Conservation (phyloP, 2,797 vertebrate genomes). For the Hydrophis major region DNA sequence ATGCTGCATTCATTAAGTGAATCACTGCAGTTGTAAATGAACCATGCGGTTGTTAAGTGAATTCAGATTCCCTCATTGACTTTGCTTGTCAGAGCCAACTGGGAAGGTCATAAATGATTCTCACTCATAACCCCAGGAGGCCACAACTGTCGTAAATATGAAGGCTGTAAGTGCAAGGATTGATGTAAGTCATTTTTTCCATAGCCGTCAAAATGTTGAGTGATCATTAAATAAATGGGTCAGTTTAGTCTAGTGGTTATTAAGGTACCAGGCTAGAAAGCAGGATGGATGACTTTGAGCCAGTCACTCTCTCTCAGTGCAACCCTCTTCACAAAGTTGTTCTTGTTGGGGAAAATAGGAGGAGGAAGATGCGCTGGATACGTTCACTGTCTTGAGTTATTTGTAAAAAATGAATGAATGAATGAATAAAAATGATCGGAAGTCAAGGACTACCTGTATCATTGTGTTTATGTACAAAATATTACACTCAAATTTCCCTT, state of each 20-base stretch:
- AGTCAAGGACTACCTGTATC: neutral
- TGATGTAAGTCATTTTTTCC: neutral
- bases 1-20: neutral
- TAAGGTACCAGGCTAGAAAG: neutral
- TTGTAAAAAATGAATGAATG: neutral
- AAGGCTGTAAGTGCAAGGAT: neutral
- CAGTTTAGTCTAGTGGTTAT: neutral
- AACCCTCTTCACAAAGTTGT: neutral
- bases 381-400: neutral
- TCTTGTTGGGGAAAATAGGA: neutral
- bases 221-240: neutral
- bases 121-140: neutral
- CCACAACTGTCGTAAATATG: neutral
- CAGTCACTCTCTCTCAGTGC: neutral
- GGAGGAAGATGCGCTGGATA: neutral
- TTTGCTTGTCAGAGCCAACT: neutral
- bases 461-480: neutral
- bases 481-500: neutral
- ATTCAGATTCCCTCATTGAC: neutral
- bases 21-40: neutral
- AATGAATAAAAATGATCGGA: neutral
- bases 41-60: neutral
- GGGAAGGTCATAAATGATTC: neutral
- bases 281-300: neutral
- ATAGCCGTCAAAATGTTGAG: neutral